Percentiles rank a stretch among this genome's conserved stretches.
Evolutionary conservation across 2,797 vertebrate species (phyloP).

Genomic region (Gymnothorax reevesii): DNA sequence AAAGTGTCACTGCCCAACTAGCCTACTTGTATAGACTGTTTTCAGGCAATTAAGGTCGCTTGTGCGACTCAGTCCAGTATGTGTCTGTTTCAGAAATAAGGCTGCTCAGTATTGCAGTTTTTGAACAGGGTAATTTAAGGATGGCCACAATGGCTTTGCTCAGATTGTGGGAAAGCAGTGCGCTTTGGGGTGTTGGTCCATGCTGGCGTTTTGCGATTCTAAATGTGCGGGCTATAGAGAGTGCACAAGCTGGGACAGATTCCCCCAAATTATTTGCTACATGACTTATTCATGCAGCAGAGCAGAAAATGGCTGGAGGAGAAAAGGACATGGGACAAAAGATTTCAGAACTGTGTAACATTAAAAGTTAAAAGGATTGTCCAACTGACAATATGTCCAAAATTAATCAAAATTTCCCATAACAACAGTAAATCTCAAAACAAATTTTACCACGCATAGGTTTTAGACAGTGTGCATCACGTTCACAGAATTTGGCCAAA

Average conservation of each 20-base stretch:
- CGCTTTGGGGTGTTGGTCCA: conserved; percentile 23
- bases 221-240: conserved; percentile 36
- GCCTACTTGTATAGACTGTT: no score
- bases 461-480: background rate
- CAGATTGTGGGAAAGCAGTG: conserved; percentile 44
- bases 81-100: background rate
- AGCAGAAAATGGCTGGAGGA: background rate
- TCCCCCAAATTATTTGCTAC: conserved; percentile 13
- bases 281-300: conserved; percentile 49
- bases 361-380: conserved; percentile 31
- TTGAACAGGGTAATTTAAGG: conserved; percentile 23
- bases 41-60: background rate
- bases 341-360: conserved; percentile 36
- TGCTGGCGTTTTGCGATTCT: conserved; percentile 36
- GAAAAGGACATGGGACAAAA: conserved; percentile 34
- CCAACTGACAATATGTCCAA: conserved; percentile 12
- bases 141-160: conserved; percentile 30
- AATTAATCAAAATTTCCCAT: conserved; percentile 29
- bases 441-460: background rate
- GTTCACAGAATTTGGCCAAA: background rate
- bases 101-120: background rate
- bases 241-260: conserved; percentile 33
- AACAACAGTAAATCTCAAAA: background rate
- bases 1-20: no score
- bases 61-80: background rate